Evolutionary conservation across 2,888 invertebrate genomes (phyloP), one percentile per base, ranked within the genome.

Genomic region (Homarus gammarus): DNA sequence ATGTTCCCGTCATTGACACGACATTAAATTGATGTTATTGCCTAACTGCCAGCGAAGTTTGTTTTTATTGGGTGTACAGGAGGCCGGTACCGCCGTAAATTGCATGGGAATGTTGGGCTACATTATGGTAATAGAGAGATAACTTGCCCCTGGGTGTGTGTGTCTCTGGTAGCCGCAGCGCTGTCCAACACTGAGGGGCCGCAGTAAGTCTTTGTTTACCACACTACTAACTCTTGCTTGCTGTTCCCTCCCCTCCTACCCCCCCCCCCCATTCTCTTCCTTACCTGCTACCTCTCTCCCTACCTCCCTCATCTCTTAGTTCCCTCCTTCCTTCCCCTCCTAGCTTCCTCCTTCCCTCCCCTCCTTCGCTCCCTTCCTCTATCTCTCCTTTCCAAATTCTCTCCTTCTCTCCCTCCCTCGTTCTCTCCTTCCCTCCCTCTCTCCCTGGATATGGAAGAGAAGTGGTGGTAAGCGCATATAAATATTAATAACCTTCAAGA

Each of bases 41-140:
- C 84, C 84, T 44, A 84, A 84, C 84, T 84, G 84, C 84, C 84
- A 84, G 56, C 77, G 84, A 84, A 84, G 84, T 84, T 84, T 84
- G 84, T 84, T 84, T 84, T 84, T 84, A 84, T 84, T 84, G 84
- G 77, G 84, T 77, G 84, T 84, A 84, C 84, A 84, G 84, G 68
- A 84, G 77, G 64, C 84, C 44, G 64, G 56, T 40, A 36, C 77
- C 73, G 33, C 22, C 84, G 84, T 84, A 84, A 73, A 84, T 84
- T 84, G 84, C 84, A 18, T 77, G 84, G 44, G 77, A 64, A 77
- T 75, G 44, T 77, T 77, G 77, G 77, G 64, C 84, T 84, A 77
- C 84, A 84, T 84, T 84, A 84, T 84, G 84, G 84, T 84, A 84
- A 84, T 84, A 84, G 84, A 84, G 84, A 84, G 77, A 75, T 84